These are phyloP conservation scores for Chromobotia macracanthus DNA, from an alignment of 2,797 vertebrate genomes.

Conservation along the genomic window DNA sequence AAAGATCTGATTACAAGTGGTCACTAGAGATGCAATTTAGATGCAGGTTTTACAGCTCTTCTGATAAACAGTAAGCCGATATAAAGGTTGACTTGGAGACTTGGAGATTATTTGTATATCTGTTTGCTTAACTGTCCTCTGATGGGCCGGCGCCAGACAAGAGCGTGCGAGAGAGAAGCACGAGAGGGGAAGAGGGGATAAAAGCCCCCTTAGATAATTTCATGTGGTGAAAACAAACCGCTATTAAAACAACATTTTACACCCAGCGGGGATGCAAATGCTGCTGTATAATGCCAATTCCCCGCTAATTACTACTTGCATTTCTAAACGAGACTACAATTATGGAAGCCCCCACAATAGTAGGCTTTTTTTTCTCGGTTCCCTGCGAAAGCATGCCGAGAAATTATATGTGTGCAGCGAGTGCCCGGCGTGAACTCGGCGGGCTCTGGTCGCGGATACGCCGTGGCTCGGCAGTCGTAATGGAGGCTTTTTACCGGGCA, in stretches of 20 bases:
- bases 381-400: slow-evolving; percentile 78
- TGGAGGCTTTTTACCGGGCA: slow-evolving; percentile 95
- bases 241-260: slow-evolving; percentile 99
- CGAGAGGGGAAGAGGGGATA: slow-evolving; percentile 70
- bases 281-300: slow-evolving; percentile 99
- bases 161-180: slow-evolving; percentile 37
- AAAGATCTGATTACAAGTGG: background rate
- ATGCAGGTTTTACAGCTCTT: background rate
- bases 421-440: slow-evolving; percentile 84
- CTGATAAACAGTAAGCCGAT: background rate
- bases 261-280: slow-evolving; percentile 97
- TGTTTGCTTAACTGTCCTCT: slow-evolving; percentile 25
- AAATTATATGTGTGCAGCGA: slow-evolving; percentile 96
- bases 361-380: slow-evolving; percentile 89
- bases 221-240: slow-evolving; percentile 99
- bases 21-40: background rate
- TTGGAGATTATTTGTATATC: slow-evolving; percentile 52
- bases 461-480: slow-evolving; percentile 86
- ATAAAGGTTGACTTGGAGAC: slow-evolving; percentile 16
- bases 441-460: slow-evolving; percentile 80
- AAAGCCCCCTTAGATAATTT: slow-evolving; percentile 99
- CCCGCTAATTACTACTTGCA: slow-evolving; percentile 99
- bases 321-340: slow-evolving; percentile 99
- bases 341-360: slow-evolving; percentile 97
- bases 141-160: slow-evolving; percentile 50